phyloP scores from a whole-genome alignment of 2,113 vertebrate species.

The Synchiropus splendidus region DNA sequence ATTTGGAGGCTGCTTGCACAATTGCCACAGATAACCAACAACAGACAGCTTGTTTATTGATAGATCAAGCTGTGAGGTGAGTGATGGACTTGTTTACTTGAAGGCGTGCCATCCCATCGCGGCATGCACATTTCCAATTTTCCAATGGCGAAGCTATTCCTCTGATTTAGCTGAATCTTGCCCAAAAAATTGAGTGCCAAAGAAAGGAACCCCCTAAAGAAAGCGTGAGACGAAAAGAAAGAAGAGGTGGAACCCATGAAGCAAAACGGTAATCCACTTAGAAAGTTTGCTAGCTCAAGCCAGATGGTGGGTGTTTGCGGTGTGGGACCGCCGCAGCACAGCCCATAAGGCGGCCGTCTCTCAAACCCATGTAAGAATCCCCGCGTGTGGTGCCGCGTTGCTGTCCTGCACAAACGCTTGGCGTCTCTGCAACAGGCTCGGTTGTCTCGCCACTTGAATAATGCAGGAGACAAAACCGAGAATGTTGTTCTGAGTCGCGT shows the following conservation, averaged over 20 bases:
- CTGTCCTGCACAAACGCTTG: slow-evolving; percentile 33
- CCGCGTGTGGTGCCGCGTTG: slow-evolving; percentile 28
- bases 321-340: slow-evolving; percentile 46
- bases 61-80: too few species aligned
- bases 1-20: too few species aligned
- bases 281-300: slow-evolving; percentile 35
- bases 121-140: too few species aligned
- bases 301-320: slow-evolving; percentile 53
- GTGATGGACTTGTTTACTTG: too few species aligned
- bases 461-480: slow-evolving; percentile 18
- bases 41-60: too few species aligned
- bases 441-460: slow-evolving; percentile 33
- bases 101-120: too few species aligned
- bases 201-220: too few species aligned
- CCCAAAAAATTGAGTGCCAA: too few species aligned
- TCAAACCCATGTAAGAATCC: slow-evolving; percentile 54
- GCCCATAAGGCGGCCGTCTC: slow-evolving; percentile 58
- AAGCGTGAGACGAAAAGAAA: background rate
- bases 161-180: too few species aligned
- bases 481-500: slow-evolving; percentile 9
- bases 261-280: slow-evolving; percentile 18
- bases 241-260: background rate
- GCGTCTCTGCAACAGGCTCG: slow-evolving; percentile 34
- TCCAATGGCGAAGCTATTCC: too few species aligned
- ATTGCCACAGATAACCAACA: too few species aligned